A percentile compares a stretch with the other conserved stretches of the same genome.
These are phyloP conservation scores for Neria commutata DNA, from an alignment of 2,888 invertebrate genomes.

Conservation along the genomic window DNA sequence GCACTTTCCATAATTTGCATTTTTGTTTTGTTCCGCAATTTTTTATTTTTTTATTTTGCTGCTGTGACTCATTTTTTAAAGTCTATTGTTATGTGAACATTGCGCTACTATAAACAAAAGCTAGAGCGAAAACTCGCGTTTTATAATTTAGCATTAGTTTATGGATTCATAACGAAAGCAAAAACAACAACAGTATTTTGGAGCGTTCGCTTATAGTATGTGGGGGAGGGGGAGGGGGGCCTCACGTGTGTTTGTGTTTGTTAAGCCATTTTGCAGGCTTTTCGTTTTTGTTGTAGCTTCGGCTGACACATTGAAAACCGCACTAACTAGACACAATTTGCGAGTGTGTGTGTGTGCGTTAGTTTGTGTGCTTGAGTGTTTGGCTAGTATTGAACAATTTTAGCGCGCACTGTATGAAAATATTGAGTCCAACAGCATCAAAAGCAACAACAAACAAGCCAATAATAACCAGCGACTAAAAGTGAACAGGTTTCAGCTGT, in stretches of 20 bases:
- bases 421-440: background rate
- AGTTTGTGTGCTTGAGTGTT: background rate
- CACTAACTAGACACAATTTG: background rate
- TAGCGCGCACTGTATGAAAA: background rate
- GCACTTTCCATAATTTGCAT: no score
- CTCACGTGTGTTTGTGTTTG: background rate
- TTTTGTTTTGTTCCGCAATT: no score
- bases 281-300: background rate
- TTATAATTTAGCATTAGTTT: no score
- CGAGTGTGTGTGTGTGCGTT: background rate
- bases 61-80: no score
- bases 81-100: no score
- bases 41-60: no score
- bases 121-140: no score
- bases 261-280: conserved; percentile 1
- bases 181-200: no score
- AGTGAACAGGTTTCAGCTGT: background rate
- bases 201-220: no score
- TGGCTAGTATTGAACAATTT: background rate
- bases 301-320: background rate
- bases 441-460: background rate
- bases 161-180: no score
- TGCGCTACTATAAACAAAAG: no score
- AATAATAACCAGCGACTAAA: background rate
- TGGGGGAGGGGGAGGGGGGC: no score